phyloP scores from a whole-genome alignment of 2,113 vertebrate species.

The Zonotrichia leucophrys region DNA sequence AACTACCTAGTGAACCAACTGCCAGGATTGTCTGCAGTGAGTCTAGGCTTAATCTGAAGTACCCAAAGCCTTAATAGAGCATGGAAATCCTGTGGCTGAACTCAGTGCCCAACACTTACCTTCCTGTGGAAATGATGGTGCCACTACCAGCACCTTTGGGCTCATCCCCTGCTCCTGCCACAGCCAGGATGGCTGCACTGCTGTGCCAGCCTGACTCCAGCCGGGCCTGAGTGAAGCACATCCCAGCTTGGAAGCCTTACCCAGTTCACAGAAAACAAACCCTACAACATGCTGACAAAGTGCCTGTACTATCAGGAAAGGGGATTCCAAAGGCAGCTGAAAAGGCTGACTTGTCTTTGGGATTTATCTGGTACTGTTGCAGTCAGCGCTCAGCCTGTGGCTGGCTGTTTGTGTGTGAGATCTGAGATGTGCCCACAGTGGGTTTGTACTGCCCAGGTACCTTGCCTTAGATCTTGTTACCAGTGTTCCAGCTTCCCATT shows the following conservation, averaged over 20 bases:
- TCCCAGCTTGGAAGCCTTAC: not conserved
- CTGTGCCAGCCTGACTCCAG: not conserved
- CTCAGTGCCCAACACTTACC: not conserved
- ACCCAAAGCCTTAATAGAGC: not conserved
- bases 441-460: not conserved
- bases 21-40: not conserved
- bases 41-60: not conserved
- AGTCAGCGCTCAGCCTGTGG: not conserved
- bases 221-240: not conserved
- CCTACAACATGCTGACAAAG: fast-evolving
- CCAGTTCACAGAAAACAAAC: not conserved
- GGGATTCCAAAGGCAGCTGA: not conserved
- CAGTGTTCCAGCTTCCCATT: not conserved
- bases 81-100: not conserved
- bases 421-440: fast-evolving
- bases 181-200: not conserved
- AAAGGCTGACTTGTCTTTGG: not conserved
- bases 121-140: not conserved
- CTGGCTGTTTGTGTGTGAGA: not conserved
- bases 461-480: not conserved
- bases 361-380: not conserved
- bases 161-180: not conserved
- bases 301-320: not conserved
- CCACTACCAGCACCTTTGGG: not conserved
- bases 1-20: not conserved